Evolutionary conservation across 2,797 vertebrate species (phyloP).

Genomic region (Syncerus caffer): DNA sequence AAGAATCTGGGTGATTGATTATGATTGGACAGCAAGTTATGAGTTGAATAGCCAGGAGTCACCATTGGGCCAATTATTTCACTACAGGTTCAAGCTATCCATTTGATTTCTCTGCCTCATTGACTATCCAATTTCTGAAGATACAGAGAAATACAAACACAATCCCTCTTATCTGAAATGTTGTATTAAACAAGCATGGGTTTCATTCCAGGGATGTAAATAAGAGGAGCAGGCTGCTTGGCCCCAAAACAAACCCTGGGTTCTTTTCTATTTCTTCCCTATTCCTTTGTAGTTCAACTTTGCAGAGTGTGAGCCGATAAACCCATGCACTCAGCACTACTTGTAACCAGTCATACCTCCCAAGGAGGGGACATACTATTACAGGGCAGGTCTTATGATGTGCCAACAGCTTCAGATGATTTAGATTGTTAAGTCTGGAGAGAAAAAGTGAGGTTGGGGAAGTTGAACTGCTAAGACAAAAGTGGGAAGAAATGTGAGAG

Average conservation of each 20-base stretch:
- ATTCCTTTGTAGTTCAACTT: neutral
- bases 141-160: neutral
- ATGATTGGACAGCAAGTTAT: neutral
- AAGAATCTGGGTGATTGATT: neutral
- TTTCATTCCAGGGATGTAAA: neutral
- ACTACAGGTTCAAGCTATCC: neutral
- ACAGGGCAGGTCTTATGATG: neutral
- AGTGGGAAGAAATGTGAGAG: neutral
- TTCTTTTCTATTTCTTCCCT: neutral
- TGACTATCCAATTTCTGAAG: neutral
- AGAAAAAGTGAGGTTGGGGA: neutral
- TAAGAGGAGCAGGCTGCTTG: neutral
- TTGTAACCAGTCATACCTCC: neutral
- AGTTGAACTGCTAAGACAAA: neutral
- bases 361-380: neutral
- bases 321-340: neutral
- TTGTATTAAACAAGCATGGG: neutral
- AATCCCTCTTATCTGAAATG: neutral
- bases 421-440: neutral
- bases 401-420: neutral
- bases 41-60: neutral
- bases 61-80: neutral
- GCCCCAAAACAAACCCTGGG: too few species aligned
- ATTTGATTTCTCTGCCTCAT: neutral
- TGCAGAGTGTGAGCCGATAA: neutral